A percentile compares a stretch with the other conserved stretches of the same genome.
phyloP scores from a whole-genome alignment of 2,113 vertebrate species.

The Callipepla californica region DNA sequence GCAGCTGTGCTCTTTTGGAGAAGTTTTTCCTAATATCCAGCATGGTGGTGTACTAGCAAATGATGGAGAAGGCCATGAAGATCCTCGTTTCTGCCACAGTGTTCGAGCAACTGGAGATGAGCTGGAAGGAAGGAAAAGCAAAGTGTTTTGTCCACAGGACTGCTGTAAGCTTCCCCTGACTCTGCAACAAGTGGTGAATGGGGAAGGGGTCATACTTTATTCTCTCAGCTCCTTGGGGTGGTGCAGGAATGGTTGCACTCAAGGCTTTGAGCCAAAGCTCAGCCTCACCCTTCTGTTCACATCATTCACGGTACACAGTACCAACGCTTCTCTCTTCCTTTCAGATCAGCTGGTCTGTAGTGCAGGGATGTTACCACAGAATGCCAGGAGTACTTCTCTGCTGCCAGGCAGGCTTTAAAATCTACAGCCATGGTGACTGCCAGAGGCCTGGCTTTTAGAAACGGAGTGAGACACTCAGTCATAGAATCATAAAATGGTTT shows the following conservation, averaged over 20 bases:
- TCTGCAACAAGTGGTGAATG: not conserved
- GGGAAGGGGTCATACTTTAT: not conserved
- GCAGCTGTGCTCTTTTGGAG: too few species aligned
- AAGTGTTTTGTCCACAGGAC: not conserved
- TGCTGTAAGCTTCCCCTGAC: rapidly evolving
- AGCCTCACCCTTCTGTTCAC: not conserved
- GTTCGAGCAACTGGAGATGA: not conserved
- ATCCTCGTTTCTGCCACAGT: not conserved
- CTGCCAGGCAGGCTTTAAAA: not conserved
- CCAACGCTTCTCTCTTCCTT: not conserved
- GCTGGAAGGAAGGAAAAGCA: not conserved
- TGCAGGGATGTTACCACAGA: not conserved
- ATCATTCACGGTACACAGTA: not conserved
- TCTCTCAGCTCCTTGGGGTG: not conserved
- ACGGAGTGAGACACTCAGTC: not conserved
- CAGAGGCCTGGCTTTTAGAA: not conserved
- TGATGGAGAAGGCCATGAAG: not conserved
- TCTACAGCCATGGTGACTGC: not conserved
- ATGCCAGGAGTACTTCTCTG: not conserved
- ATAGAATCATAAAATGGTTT: too few species aligned
- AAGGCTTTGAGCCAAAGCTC: slow-evolving; percentile 33
- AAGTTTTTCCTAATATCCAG: too few species aligned
- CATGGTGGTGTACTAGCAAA: not conserved
- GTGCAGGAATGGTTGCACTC: slow-evolving; percentile 10
- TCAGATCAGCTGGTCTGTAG: not conserved